phyloP scores from a whole-genome alignment of 2,888 invertebrate species.

The Scelioninae gen. 1 region DNA sequence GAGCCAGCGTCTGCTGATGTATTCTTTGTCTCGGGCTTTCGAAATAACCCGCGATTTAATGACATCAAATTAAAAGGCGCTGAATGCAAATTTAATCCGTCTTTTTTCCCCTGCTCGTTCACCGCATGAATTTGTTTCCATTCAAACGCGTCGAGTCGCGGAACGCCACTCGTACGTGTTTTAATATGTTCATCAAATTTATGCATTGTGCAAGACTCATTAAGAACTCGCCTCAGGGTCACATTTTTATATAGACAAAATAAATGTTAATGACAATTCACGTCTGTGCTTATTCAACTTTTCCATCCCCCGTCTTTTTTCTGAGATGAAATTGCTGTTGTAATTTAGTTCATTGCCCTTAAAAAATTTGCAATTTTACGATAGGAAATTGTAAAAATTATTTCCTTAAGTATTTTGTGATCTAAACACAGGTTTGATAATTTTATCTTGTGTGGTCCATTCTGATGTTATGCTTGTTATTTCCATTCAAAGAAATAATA shows the following conservation, averaged over 20 bases:
- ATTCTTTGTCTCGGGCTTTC: slow-evolving; percentile 68
- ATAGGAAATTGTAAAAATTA: too few species aligned
- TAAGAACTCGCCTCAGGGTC: too few species aligned
- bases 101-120: slow-evolving; percentile 50
- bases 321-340: too few species aligned
- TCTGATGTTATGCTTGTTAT: too few species aligned
- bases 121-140: slow-evolving; percentile 62
- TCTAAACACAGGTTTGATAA: too few species aligned
- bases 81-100: slow-evolving; percentile 70
- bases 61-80: slow-evolving; percentile 70
- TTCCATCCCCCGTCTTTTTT: slow-evolving; percentile 1
- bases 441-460: too few species aligned
- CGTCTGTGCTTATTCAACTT: background rate
- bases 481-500: background rate
- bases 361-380: too few species aligned
- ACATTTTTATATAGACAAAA: too few species aligned
- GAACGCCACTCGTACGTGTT: slow-evolving; percentile 35
- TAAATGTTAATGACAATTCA: slow-evolving; percentile 38
- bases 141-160: slow-evolving; percentile 41
- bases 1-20: slow-evolving; percentile 65
- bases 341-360: slow-evolving; percentile 24
- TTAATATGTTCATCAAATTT: slow-evolving; percentile 58
- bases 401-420: too few species aligned
- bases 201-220: slow-evolving; percentile 53
- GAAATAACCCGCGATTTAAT: slow-evolving; percentile 70